Base-by-base conservation (phyloP, 2,888 invertebrate species). In the Papilio elwesi region DNA sequence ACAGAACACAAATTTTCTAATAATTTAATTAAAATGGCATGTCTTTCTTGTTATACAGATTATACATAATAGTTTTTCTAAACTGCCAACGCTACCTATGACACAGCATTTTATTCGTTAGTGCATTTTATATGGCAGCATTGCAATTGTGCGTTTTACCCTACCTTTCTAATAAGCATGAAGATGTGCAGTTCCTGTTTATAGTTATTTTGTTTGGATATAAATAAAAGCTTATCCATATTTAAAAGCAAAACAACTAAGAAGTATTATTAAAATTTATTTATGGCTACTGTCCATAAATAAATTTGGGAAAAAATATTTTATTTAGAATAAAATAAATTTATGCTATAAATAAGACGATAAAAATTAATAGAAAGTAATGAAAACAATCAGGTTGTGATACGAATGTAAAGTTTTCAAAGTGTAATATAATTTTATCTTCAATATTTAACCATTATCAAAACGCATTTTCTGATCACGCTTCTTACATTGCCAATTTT, bases 1-100 rank as follows among this genome's bases (percentile, higher is more conserved):
- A 79, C 59, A 71, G 71, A 71, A n/a, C 65, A 70, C 6, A 57
- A 65, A 64, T 51, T 11, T 10, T 6, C 38, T 9, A 69, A 15
- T n/a, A 9, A 10, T n/a, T 11, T 9, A 67, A 43, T 53, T 55
- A 4, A 15, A 59, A 59, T 36, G 0, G 7, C 11, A 59, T 15
- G 2, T 62, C 51, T 59, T 52, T 59, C 4, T 13, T 26, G 26
- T 2, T n/a, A 49, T 73, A 59, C 74, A 78, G 73, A 76, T 59
- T 70, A 47, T 59, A 77, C 13, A 38, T 2, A 10, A 16, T 7
- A 71, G 15, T 51, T 16, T 16, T n/a, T n/a, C n/a, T n/a, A n/a
- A n/a, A n/a, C 15, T 59, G 59, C 71, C 66, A 59, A 66, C 66
- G 9, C 48, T 43, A 47, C 15, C 26, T n/a, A 62, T 68, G 68